Evolutionary conservation across 2,797 vertebrate species (phyloP), one percentile per base, ranked within the genome.

Genomic region (Malacoraja senta): DNA sequence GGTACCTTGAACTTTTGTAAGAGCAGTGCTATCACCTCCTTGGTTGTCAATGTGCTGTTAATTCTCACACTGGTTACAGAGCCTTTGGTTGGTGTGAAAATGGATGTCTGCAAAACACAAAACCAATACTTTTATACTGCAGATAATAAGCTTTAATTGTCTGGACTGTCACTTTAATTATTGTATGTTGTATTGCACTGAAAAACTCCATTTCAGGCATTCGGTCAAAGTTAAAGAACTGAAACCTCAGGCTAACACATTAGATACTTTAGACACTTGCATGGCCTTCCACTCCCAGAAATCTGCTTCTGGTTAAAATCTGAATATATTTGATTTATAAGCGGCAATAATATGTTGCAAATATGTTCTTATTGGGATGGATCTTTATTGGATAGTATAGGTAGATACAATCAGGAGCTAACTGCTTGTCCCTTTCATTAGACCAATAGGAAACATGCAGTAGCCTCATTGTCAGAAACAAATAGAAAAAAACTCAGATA

Each of bases 1-100:
- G 19, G 95, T 94, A 98, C 98, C 97, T 99, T 99, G 94, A 99
- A 99, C 95, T 99, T 99, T 65, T 96, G 95, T 1, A 99, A 96
- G n/a, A 99, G 94, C 92, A 99, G 97, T 24, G 96, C 96, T 94
- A 99, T 97, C 74, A 99, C 98, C 94, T 98, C 96, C 93, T 97
- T 95, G 26, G 98, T 99, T 93, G 95, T 98, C 98, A 98, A 97
- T 24, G 93, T 96, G 96, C 97, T 98, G 93, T 96, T 96, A 93
- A 98, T 97, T 76, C 97, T 96, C 88, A 99, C 98, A 94, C 98
- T 99, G 74, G 98, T 98, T 93, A 98, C 95, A 0, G 97, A 97
- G 68, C 97, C 98, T 88, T 97, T 97, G 63, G 96, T 96, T 0
- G 98, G 98, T 0, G 97, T 99, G 78, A 99, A 99, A 94, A 99